Percentiles rank a stretch among this genome's conserved stretches.
These are phyloP conservation scores for Stegophylla sp. DNA, from an alignment of 2,888 invertebrate species.

Conservation along the genomic window DNA sequence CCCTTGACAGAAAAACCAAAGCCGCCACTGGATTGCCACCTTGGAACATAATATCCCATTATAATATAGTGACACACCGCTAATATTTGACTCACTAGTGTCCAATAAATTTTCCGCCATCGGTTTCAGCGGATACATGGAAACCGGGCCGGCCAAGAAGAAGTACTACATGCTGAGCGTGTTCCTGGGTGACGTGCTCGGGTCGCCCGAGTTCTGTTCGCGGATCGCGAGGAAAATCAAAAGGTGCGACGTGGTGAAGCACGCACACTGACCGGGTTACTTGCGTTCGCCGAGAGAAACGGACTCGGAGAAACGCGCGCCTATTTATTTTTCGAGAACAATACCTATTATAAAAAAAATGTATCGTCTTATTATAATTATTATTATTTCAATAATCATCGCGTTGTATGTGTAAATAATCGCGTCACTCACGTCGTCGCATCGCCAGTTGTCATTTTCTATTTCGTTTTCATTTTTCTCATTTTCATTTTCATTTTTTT, in stretches of 20 bases:
- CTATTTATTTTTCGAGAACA: background rate
- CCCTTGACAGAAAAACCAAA: too few relatives aligned
- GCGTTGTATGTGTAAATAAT: too few relatives aligned
- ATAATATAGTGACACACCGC: too few relatives aligned
- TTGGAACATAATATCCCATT: too few relatives aligned
- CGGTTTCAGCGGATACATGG: conserved; percentile 60
- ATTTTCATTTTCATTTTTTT: background rate
- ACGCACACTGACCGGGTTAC: background rate
- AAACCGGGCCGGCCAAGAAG: conserved; percentile 68
- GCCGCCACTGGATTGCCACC: too few relatives aligned
- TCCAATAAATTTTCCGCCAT: too few relatives aligned
- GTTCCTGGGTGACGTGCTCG: conserved; percentile 84
- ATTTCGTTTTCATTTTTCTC: background rate
- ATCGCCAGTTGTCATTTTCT: background rate
- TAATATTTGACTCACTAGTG: too few relatives aligned
- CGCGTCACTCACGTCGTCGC: too few relatives aligned
- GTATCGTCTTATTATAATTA: too few relatives aligned
- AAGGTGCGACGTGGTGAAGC: conserved; percentile 26
- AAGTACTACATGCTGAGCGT: conserved; percentile 85
- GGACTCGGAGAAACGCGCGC: background rate
- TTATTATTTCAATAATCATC: too few relatives aligned
- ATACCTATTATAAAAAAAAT: too few relatives aligned
- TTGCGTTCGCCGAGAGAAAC: background rate
- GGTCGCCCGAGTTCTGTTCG: conserved; percentile 76
- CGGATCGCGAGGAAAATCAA: conserved; percentile 51